Conservation (phyloP, 30 jellyfish, hydroid and myxozoan species). For the Nemopilema nomurai region DNA sequence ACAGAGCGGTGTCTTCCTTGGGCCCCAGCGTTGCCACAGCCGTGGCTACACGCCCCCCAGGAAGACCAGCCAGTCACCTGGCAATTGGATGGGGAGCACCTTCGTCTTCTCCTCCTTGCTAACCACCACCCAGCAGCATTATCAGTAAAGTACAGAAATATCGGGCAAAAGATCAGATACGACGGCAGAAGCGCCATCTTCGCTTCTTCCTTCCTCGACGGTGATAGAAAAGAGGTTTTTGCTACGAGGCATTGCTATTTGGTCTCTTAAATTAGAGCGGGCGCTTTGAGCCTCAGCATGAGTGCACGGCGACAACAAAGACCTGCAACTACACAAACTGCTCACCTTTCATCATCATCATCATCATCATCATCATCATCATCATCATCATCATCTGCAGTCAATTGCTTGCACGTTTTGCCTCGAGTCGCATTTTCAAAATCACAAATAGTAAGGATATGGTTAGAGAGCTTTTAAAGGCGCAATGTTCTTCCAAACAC, state of each 20-base stretch:
- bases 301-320: too few relatives aligned
- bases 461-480: too few relatives aligned
- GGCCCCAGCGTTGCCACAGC: constrained; percentile 58
- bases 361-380: too few relatives aligned
- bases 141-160: not conserved
- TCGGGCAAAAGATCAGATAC: not conserved
- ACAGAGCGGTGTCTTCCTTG: constrained; percentile 40
- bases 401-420: too few relatives aligned
- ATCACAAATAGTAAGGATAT: too few relatives aligned
- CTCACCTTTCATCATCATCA: too few relatives aligned
- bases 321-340: too few relatives aligned
- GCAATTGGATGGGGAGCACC: constrained; percentile 53
- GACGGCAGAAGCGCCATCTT: not conserved
- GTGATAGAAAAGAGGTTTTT: not conserved
- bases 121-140: constrained; percentile 33
- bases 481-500: too few relatives aligned
- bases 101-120: constrained; percentile 36
- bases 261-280: too few relatives aligned
- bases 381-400: too few relatives aligned
- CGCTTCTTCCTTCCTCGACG: not conserved
- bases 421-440: too few relatives aligned
- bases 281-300: too few relatives aligned
- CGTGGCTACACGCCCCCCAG: constrained; percentile 34
- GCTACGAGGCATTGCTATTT: not conserved
- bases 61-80: constrained; percentile 50